These are phyloP conservation scores for Leucophenga varia DNA, from an alignment of 1,140 invertebrate species.

Conservation along the genomic window DNA sequence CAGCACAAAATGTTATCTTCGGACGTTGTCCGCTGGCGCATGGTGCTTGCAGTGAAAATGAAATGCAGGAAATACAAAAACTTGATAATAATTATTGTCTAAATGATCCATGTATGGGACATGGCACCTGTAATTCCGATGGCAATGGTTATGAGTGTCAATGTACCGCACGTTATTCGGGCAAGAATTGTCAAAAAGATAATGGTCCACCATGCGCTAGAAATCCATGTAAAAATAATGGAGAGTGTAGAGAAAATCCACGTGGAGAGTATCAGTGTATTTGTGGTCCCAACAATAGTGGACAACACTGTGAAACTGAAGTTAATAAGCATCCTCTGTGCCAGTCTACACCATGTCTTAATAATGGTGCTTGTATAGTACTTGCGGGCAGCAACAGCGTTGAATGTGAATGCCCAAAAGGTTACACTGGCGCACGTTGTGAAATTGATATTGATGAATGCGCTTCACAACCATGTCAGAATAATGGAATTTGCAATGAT, in stretches of 20 bases:
- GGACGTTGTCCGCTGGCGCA: slow-evolving; percentile 71
- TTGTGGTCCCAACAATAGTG: slow-evolving; percentile 73
- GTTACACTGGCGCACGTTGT: slow-evolving; percentile 68
- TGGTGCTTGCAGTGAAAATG: slow-evolving; percentile 65
- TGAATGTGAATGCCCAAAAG: slow-evolving; percentile 67
- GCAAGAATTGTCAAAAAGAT: slow-evolving; percentile 83
- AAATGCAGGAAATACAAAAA: slow-evolving; percentile 61
- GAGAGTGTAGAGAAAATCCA: slow-evolving; percentile 70
- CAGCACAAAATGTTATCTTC: slow-evolving; percentile 69
- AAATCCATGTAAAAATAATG: slow-evolving; percentile 75
- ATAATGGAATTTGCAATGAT: slow-evolving; percentile 81
- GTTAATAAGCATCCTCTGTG: slow-evolving; percentile 71
- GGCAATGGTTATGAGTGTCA: slow-evolving; percentile 76
- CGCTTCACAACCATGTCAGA: slow-evolving; percentile 72
- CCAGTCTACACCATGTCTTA: slow-evolving; percentile 70
- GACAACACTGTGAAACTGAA: slow-evolving; percentile 77
- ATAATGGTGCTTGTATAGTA: slow-evolving; percentile 70
- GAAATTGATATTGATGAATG: slow-evolving; percentile 74
- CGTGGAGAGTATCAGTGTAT: slow-evolving; percentile 75
- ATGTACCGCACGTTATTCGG: slow-evolving; percentile 75
- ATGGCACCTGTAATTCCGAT: slow-evolving; percentile 74
- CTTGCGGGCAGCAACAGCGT: slow-evolving; percentile 60
- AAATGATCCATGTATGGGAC: slow-evolving; percentile 77
- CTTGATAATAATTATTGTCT: slow-evolving; percentile 78
- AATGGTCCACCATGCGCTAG: slow-evolving; percentile 69